Evolutionary conservation across 2,888 invertebrate species (phyloP), one percentile per base, ranked within the genome.

Genomic region (Fragum whitleyi): DNA sequence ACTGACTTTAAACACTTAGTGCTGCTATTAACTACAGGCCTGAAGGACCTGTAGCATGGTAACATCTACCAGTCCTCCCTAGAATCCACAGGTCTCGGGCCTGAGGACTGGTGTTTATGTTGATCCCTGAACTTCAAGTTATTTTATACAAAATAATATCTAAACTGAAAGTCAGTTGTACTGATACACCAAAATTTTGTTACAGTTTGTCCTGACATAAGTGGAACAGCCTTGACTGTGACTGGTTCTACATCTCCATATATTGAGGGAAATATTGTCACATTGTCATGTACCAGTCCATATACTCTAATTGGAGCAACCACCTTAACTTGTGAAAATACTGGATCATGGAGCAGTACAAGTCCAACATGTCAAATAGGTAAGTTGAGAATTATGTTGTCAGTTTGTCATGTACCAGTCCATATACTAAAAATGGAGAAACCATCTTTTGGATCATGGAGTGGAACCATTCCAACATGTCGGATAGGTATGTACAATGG

Each of bases 221-320:
- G 7, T 3, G 47, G 47, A 47, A 47, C 47, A 47, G 47, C 47
- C 19, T 14, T 47, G n/a, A 47, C 47, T 19, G 47, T 47, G 47
- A 47, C 47, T 47, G 47, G 47, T 47, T 47, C 47, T 19, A n/a
- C n/a, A n/a, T 47, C 47, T 47, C 47, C 47, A 3, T 47, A 47
- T 47, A 47, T 47, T 9, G 47, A 47, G 47, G 47, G 47, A 14
- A 47, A 47, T 47, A 9, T 14, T 9, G 47, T 47, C 2, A 9
- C 47, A 19, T 47, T 47, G n/a, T 47, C 47, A 47, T 47, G 47
- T 47, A 47, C 47, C 47, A 47, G 47, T 47, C 47, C 47, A 47
- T 47, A 47, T 47, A 47, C 47, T 19, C 5, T 47, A 47, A 47
- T 9, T 47, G 47, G 47, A 19, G n/a, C 47, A 47, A 47, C 47